Percentiles rank a stretch among this genome's conserved stretches.
Conservation (phyloP, 92 coral and sea anemone genomes). For the Blastomussa wellsi region DNA sequence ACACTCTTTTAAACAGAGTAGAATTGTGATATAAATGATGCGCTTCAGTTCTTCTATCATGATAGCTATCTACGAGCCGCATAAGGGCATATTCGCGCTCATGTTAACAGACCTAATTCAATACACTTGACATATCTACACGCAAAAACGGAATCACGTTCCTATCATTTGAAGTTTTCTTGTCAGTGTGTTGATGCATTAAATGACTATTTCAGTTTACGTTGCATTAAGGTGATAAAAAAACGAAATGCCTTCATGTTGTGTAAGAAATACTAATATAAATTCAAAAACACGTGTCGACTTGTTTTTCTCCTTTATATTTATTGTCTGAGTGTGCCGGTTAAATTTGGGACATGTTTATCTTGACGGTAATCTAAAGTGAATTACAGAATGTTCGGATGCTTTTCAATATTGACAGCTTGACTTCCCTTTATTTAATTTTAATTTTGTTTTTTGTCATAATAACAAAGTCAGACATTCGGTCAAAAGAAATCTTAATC, state of each 20-base stretch:
- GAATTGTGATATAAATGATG: not conserved
- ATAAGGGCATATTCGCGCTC: not conserved
- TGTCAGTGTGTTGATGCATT: not conserved
- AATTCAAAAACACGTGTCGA: not conserved
- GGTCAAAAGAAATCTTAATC: not conserved
- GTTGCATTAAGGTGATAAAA: not conserved
- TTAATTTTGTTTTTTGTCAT: not conserved
- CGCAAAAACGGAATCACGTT: constrained; percentile 20
- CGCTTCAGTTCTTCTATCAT: not conserved
- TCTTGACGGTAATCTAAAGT: constrained; percentile 11
- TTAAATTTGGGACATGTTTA: constrained; percentile 37
- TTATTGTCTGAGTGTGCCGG: constrained; percentile 15
- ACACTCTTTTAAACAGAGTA: constrained; percentile 9
- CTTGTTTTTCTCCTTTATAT: constrained; percentile 18
- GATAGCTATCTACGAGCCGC: constrained; percentile 1
- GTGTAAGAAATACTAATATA: not conserved
- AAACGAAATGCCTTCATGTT: not conserved
- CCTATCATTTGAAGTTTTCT: not conserved
- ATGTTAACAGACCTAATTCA: not conserved
- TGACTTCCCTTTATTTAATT: not conserved
- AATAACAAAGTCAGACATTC: not conserved
- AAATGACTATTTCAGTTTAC: not conserved
- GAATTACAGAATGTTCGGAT: constrained; percentile 29
- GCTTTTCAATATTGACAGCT: constrained; percentile 19
- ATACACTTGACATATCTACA: constrained; percentile 5